Conservation (phyloP, 1,140 invertebrate species). For the Liolophura sinensis region DNA sequence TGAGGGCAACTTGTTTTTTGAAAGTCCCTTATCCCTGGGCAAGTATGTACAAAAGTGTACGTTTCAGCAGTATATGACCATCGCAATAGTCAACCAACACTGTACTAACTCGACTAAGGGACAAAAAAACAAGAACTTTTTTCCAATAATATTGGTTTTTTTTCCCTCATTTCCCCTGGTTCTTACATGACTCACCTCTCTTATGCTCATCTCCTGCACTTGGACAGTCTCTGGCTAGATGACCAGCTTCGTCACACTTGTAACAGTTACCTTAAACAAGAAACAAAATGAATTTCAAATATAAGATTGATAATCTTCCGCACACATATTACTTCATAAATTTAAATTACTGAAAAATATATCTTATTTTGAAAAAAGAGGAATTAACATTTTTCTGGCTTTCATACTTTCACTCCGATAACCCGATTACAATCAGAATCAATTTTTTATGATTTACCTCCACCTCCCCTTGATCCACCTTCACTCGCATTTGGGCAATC, state of each 20-base stretch:
- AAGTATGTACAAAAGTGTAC: no score
- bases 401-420: neutral
- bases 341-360: neutral
- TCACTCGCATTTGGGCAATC: slow-evolving; percentile 39
- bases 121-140: no score
- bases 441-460: neutral
- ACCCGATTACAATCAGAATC: neutral
- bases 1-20: no score
- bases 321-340: neutral
- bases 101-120: no score
- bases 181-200: slow-evolving; percentile 9
- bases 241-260: slow-evolving; percentile 43
- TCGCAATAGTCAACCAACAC: no score
- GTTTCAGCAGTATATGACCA: no score
- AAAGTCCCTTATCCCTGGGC: no score
- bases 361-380: neutral
- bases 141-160: no score
- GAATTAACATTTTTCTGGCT: neutral
- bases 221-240: slow-evolving; percentile 43
- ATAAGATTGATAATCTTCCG: neutral
- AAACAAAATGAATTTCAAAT: neutral
- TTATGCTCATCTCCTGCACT: slow-evolving; percentile 18
- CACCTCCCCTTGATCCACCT: neutral
- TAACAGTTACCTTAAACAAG: slow-evolving; percentile 19
- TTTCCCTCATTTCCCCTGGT: neutral